phyloP scores from a whole-genome alignment of 2,888 invertebrate genomes.

The Pseudanteris insignis region DNA sequence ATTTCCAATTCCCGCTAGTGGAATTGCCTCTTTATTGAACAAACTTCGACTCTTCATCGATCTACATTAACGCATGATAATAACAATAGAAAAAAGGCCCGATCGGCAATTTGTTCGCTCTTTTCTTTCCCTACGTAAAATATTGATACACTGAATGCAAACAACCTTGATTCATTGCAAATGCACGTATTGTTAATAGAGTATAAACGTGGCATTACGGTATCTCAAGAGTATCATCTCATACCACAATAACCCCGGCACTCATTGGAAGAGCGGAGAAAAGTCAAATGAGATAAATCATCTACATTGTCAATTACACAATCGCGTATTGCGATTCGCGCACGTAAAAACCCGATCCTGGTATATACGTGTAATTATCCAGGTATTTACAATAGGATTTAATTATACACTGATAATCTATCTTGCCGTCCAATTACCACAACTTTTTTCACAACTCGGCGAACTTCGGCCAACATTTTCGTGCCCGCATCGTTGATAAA shows the following conservation, averaged over 20 bases:
- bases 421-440: slow-evolving; percentile 11
- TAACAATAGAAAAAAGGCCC: too few species aligned
- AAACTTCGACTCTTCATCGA: too few species aligned
- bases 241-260: slow-evolving; percentile 1
- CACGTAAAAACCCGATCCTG: background rate
- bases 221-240: slow-evolving; percentile 27
- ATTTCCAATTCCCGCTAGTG: too few species aligned
- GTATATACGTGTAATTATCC: slow-evolving; percentile 8
- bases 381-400: slow-evolving; percentile 14
- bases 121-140: too few species aligned
- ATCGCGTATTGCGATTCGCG: slow-evolving; percentile 8
- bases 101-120: too few species aligned
- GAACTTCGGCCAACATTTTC: slow-evolving; percentile 2
- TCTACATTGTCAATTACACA: slow-evolving; percentile 19
- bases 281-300: slow-evolving; percentile 21
- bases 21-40: too few species aligned
- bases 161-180: slow-evolving; percentile 10
- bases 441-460: background rate
- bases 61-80: too few species aligned
- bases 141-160: too few species aligned
- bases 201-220: slow-evolving; percentile 31
- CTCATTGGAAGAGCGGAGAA: slow-evolving; percentile 9
- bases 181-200: slow-evolving; percentile 23
- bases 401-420: slow-evolving; percentile 11
- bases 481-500: slow-evolving; percentile 11